Base-by-base conservation (phyloP, 2,888 invertebrate species). In the Cephus runcator region DNA sequence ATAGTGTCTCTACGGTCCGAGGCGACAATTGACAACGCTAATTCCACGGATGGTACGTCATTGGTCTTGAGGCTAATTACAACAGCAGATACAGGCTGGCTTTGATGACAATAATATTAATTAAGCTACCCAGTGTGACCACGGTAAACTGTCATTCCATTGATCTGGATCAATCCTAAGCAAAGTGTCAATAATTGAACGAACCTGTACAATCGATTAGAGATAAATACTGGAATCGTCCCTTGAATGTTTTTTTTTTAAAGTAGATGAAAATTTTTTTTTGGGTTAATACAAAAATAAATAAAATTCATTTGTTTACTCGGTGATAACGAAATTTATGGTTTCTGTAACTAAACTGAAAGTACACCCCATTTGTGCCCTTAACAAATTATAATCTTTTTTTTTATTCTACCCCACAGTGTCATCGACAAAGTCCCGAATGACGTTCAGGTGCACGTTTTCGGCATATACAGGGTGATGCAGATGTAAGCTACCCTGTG, bases 401-500 rank as follows among this genome's bases (percentile, higher is more conserved):
- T 56, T 56, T 2, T 3, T 12, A 0, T 12, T 12, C 12, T 15
- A 40, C 9, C 34, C 31, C 71, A 11, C 30, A 15, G 3, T 34
- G 30, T 71, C 71, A 30, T 6, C 30, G 35, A 15, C 74, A 75
- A 36, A 75, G 34, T 36, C 35, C 56, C 34, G 34, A 75, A 75
- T 73, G 79, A 76, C 74, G 76, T 35, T 79, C 79, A 79, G 79
- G 79, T 79, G 79, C 78, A 31, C 68, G n/a, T 31, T 76, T 36
- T 73, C 40, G 11, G n/a, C 74, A 23, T 40, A 23, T 76, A n/a
- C 34, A 34, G 73, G 78, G 56, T 56, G 56, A 74, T 34, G 56
- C 78, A 69, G 35, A 69, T 34, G 73, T 73, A 76, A 73, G 30
- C 83, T 84, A 80, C 80, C 77, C 76, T 68, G 77, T 80, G 84